These are phyloP conservation scores for Bombus huntii DNA, from an alignment of 1,140 invertebrate genomes.

Conservation along the genomic window DNA sequence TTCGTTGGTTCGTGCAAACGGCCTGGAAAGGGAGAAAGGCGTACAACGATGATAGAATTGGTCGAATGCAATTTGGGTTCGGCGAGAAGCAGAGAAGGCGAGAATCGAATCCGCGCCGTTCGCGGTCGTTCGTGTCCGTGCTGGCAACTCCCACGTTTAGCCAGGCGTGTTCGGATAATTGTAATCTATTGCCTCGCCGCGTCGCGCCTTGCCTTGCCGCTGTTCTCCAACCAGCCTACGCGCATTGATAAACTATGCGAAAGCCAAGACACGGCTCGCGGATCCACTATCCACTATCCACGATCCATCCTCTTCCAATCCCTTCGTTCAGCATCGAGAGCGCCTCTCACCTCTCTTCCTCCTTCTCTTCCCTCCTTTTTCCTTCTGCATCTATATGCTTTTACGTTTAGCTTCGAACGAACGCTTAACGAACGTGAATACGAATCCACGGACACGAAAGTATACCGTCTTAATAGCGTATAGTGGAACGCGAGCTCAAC, in stretches of 20 bases:
- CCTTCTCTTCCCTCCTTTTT: not conserved
- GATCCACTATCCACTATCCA: constrained; percentile 25
- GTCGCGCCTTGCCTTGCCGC: not conserved
- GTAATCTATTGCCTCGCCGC: constrained; percentile 74
- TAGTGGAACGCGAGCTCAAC: not conserved
- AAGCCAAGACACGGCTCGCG: constrained; percentile 48
- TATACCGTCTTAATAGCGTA: not conserved
- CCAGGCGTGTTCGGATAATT: constrained; percentile 75
- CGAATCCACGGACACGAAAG: too few species aligned
- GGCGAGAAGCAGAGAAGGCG: constrained; percentile 23
- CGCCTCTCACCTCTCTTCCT: constrained; percentile 25
- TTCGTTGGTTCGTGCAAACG: too few species aligned
- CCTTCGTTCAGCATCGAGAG: not conserved
- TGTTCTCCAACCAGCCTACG: constrained; percentile 66
- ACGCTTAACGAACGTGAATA: constrained; percentile 34
- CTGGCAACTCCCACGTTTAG: constrained; percentile 68
- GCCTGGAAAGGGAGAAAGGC: not conserved
- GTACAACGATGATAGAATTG: not conserved
- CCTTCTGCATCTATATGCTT: not conserved
- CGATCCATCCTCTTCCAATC: constrained; percentile 25
- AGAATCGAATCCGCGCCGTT: constrained; percentile 50
- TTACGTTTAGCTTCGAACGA: not conserved
- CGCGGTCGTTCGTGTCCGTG: constrained; percentile 37
- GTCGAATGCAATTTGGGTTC: not conserved
- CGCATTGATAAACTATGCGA: constrained; percentile 74